Base-by-base conservation (phyloP, 2,113 vertebrate genomes). In the Lycaon pictus region DNA sequence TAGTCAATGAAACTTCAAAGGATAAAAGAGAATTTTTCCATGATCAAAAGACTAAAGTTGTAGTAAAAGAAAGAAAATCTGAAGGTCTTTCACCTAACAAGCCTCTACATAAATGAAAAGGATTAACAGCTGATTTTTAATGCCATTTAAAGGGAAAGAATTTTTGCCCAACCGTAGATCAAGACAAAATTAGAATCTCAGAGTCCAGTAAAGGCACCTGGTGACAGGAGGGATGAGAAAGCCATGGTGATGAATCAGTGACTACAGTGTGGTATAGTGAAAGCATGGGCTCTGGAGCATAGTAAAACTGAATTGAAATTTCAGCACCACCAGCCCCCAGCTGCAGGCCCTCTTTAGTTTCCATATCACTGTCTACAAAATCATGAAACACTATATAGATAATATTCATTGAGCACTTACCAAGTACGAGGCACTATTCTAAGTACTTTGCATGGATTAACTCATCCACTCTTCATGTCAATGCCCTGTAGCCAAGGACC, bases 31-130 rank as follows among this genome's bases (percentile, higher is more conserved):
- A 85, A 91, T 51, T 80, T 97, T 91, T 62, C 17, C 48, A 81
- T 37, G 83, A 96, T 96, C 96, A 98, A 97, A 98, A 98, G 67
- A 17, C 96, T 65, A 62, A 13, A 95, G 37, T 27, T 96, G 25
- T 48, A 94, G 55, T 77, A 69, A 96, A 97, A 98, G 76, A 97
- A 95, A 67, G 74, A 96, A 85, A 97, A 97, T 95, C 85, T 87
- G 25, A 88, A 93, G 37, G 88, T 92, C 72, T 98, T 98, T 88
- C 65, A 94, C 94, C 25, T 86, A 98, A 81, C 62, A 98, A 96
- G 63, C n/a, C 11, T 63, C 2, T 32, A 88, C 69, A 67, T 93
- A 95, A 82, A 62, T 35, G 67, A 95, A 91, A 97, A 29, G 29
- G 35, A 35, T 22, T 88, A 96, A 25, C 0, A 3, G 56, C 72